These are phyloP conservation scores for Cotesia congregata DNA, from an alignment of 2,888 invertebrate genomes.

Conservation along the genomic window DNA sequence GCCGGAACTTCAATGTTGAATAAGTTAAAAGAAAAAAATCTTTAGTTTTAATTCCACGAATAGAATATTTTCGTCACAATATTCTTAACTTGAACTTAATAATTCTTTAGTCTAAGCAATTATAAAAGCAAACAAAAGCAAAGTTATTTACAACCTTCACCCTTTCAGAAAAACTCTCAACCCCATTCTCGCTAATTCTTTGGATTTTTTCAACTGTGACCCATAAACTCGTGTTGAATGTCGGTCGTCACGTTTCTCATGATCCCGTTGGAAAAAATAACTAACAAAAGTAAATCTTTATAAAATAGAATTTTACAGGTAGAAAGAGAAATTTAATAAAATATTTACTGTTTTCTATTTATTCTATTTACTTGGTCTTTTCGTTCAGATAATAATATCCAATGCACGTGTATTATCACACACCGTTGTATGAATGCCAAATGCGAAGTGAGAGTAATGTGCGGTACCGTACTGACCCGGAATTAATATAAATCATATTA, in stretches of 20 bases:
- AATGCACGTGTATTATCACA: too few species aligned
- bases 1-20: too few species aligned
- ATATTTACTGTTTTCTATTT: not conserved
- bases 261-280: not conserved
- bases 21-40: too few species aligned
- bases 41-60: too few species aligned
- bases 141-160: constrained; percentile 1
- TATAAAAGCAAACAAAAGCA: not conserved
- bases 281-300: not conserved
- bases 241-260: not conserved
- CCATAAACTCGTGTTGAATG: not conserved
- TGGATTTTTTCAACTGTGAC: not conserved
- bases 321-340: not conserved
- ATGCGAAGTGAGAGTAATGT: too few species aligned
- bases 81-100: too few species aligned
- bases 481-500: too few species aligned
- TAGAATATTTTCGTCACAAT: too few species aligned
- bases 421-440: too few species aligned
- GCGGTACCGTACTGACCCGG: too few species aligned
- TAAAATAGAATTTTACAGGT: not conserved
- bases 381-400: not conserved
- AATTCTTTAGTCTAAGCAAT: too few species aligned
- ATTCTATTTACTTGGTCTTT: not conserved
- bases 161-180: not conserved
- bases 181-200: not conserved